These are phyloP conservation scores for Phrynocephalus vlangalii DNA, from an alignment of 2,797 vertebrate genomes.

Conservation along the genomic window DNA sequence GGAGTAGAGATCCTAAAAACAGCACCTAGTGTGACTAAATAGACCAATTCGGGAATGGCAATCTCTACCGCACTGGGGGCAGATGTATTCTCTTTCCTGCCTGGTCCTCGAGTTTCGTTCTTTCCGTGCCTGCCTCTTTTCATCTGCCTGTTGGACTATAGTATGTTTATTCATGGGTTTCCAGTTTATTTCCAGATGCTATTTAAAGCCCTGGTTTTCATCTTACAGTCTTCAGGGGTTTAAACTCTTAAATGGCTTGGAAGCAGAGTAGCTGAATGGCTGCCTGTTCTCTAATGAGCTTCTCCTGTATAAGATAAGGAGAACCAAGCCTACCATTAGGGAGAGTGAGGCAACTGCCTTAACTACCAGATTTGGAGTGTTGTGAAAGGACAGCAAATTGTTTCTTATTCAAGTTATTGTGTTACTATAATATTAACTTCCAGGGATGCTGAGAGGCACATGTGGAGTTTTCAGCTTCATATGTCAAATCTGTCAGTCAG, in stretches of 20 bases:
- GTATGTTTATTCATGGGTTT: not conserved
- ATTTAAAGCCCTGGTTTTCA: not conserved
- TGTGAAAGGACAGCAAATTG: not conserved
- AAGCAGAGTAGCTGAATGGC: not conserved
- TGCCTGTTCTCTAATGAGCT: not conserved
- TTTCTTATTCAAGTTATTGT: not conserved
- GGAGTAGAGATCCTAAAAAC: no score
- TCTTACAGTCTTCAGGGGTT: not conserved
- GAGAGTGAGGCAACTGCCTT: not conserved
- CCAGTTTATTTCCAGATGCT: not conserved
- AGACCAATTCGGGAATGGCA: no score
- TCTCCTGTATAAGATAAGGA: not conserved
- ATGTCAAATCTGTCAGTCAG: not conserved
- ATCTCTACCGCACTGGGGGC: no score
- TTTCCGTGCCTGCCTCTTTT: no score
- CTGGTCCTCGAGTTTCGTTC: no score
- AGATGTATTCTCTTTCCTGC: no score
- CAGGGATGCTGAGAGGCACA: not conserved
- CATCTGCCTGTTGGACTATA: not conserved
- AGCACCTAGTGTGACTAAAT: no score
- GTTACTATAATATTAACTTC: not conserved
- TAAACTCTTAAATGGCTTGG: not conserved
- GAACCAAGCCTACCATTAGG: not conserved
- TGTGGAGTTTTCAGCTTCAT: not conserved
- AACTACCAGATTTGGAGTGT: not conserved